Conservation (phyloP, 2,797 vertebrate genomes). For the Decapterus maruadsi region DNA sequence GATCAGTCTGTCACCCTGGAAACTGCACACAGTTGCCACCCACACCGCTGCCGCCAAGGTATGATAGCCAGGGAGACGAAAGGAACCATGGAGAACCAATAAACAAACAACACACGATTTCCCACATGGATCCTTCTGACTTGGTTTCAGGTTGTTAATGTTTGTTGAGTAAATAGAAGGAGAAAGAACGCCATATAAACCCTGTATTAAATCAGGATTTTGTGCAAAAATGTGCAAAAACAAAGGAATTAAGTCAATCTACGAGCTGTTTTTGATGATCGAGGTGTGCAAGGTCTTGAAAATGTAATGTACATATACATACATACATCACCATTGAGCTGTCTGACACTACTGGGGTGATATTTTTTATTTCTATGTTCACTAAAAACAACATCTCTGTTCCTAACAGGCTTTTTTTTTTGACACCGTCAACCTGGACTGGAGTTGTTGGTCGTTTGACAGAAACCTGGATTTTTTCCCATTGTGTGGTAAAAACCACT, state of each 20-base stretch:
- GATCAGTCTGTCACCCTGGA: conserved; percentile 73
- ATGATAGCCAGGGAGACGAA: conserved; percentile 40
- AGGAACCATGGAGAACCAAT: conserved; percentile 31
- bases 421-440: no score
- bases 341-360: not conserved
- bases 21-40: conserved; percentile 50
- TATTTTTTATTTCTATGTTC: not conserved
- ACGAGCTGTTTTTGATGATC: conserved; percentile 6
- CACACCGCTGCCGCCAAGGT: conserved; percentile 58
- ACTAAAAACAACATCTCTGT: not conserved
- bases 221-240: conserved; percentile 36
- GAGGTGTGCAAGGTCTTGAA: no score
- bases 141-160: not conserved
- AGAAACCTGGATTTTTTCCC: no score
- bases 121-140: not conserved
- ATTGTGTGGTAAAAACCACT: no score
- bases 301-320: no score
- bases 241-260: conserved; percentile 20
- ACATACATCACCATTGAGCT: no score
- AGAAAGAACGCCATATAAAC: conserved; percentile 1
- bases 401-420: no score
- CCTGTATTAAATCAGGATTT: conserved; percentile 1
- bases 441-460: no score
- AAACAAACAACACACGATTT: conserved; percentile 54
- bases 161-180: conserved; percentile 15